Evolutionary conservation across 2,113 vertebrate species (phyloP), one percentile per base, ranked within the genome.

Genomic region (Beaufortia kweichowensis): DNA sequence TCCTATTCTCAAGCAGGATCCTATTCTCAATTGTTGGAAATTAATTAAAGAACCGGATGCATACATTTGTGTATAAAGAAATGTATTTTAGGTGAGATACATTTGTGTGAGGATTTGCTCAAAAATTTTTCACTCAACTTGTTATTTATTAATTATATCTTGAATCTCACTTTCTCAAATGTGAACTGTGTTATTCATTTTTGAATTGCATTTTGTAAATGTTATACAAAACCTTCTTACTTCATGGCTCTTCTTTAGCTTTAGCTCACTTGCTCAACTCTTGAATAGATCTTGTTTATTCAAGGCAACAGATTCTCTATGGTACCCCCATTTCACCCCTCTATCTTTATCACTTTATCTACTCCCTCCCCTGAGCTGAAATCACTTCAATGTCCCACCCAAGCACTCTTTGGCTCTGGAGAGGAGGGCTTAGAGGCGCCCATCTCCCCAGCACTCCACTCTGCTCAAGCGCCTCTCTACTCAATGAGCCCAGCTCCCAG

Each of bases 401-500:
- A 89, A 88, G 88, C 84, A 89, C 89, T 90, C 88, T 90, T 88
- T 75, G 87, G 43, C 77, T 82, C 82, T 68, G 88, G 85, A 59
- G 83, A 88, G 86, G 88, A 88, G 86, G 86, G 89, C 89, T 89
- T 88, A 73, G 79, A 81, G 77, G 74, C 46, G 9, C 82, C 86
- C 88, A 89, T 87, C 89, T 61, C 73, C 28, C 61, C 67, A 71
- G 69, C 73, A 88, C 85, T 91, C 85, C 88, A 90, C 83, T 86
- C 77, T 66, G 69, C 69, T 84, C 78, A 84, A 87, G 79, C 87
- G 78, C 82, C 84, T 81, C 87, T 85, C 28, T 81, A 84, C 83
- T 89, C 85, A 86, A 85, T 85, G 88, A 87, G 82, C 59, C 82
- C 79, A 81, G 88, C 87, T 84, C 89, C 91, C 90, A 90, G 91